Evolutionary conservation across 2,797 vertebrate genomes (phyloP).

Genomic region (Falco concolor): DNA sequence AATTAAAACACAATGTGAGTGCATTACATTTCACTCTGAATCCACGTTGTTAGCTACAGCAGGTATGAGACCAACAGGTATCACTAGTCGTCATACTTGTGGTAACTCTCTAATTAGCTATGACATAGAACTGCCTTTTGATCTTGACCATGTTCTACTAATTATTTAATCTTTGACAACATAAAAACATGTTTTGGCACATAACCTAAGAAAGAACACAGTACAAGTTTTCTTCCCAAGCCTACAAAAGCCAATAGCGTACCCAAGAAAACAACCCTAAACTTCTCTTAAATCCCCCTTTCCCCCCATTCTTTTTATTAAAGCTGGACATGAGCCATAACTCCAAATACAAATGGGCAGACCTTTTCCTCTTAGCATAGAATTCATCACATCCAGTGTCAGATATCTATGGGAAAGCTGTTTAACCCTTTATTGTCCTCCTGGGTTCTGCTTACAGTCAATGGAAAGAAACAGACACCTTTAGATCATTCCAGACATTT

Average conservation of each 20-base stretch:
- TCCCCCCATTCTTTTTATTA: background rate
- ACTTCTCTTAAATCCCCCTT: background rate
- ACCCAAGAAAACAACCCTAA: background rate
- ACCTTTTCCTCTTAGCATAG: background rate
- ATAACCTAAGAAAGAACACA: conserved; percentile 24
- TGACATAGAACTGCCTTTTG: conserved; percentile 65
- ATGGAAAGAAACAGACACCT: background rate
- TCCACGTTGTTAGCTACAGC: background rate
- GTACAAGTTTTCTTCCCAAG: conserved; percentile 31
- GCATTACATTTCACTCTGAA: conserved; percentile 31
- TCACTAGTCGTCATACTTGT: conserved; percentile 33
- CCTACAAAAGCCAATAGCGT: background rate
- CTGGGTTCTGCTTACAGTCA: background rate
- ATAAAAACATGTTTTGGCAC: conserved; percentile 38
- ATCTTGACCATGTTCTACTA: conserved; percentile 70
- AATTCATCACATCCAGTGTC: background rate
- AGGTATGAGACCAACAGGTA: conserved; percentile 42
- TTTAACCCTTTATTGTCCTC: background rate
- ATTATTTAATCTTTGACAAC: conserved; percentile 72
- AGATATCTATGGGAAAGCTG: background rate
- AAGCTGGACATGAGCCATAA: background rate
- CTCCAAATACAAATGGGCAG: background rate
- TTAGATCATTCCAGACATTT: background rate
- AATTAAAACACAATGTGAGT: conserved; percentile 27
- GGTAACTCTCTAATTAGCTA: conserved; percentile 60